A percentile compares a stretch with the other conserved stretches of the same genome.
phyloP scores from a whole-genome alignment of 2,888 invertebrate genomes.

The Brachylomia viminalis region DNA sequence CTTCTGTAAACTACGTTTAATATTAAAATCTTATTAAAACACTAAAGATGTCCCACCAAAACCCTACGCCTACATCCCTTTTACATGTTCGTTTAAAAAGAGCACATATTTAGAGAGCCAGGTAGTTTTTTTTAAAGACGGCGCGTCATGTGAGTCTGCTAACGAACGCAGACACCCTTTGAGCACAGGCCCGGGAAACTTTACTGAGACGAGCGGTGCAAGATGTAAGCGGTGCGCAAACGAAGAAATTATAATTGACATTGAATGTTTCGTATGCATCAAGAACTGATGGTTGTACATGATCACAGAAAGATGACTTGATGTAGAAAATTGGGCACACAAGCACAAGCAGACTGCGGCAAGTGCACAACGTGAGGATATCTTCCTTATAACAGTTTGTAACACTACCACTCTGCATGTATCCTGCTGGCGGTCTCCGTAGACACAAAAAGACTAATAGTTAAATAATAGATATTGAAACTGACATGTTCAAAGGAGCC shows the following conservation, averaged over 20 bases:
- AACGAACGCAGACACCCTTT: slow-evolving; percentile 81
- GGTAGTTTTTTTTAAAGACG: slow-evolving; percentile 66
- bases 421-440: not conserved
- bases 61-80: not conserved
- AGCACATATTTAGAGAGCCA: slow-evolving; percentile 37
- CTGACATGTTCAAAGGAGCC: too few relatives aligned
- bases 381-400: not conserved
- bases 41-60: slow-evolving; percentile 1
- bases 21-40: slow-evolving; percentile 17
- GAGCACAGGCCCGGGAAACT: slow-evolving; percentile 80
- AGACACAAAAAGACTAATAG: not conserved
- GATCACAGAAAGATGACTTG: not conserved
- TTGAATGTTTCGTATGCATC: not conserved
- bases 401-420: not conserved
- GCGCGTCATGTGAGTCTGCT: slow-evolving; percentile 69
- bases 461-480: not conserved
- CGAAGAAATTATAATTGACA: not conserved
- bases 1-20: not conserved
- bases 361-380: not conserved
- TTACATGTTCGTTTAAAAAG: slow-evolving; percentile 10
- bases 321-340: not conserved
- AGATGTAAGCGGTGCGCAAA: slow-evolving; percentile 14
- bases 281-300: not conserved
- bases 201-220: slow-evolving; percentile 63
- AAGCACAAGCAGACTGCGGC: not conserved